Conservation (phyloP, 2,113 vertebrate genomes). For the Boleophthalmus pectinirostris region DNA sequence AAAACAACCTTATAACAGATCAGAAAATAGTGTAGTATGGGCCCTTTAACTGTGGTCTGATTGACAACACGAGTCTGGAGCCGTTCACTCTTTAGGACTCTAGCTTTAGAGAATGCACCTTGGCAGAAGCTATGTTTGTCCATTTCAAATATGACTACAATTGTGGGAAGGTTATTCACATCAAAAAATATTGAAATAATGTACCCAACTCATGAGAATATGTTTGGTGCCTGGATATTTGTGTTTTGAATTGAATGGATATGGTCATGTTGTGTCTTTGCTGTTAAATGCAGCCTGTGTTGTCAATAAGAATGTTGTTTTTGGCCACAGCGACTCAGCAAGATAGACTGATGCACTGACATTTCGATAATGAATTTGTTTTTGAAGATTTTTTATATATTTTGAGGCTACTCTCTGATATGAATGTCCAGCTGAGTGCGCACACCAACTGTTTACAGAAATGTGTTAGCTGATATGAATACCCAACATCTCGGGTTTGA, state of each 20-base stretch:
- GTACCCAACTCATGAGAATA: background rate
- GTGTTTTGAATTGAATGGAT: background rate
- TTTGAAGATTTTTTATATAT: background rate
- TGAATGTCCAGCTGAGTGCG: background rate
- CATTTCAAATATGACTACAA: too few relatives aligned
- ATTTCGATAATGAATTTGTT: constrained; percentile 28
- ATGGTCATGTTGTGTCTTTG: background rate
- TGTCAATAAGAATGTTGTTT: background rate
- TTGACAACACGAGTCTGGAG: background rate
- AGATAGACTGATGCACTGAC: background rate
- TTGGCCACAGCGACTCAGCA: background rate
- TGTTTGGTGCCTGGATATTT: background rate
- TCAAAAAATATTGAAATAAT: background rate
- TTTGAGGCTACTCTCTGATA: background rate
- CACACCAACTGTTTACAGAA: background rate
- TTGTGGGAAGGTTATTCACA: background rate
- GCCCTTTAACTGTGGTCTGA: constrained; percentile 1
- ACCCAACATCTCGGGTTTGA: background rate
- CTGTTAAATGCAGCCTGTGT: background rate
- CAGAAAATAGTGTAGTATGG: too few relatives aligned
- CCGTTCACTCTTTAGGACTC: too few relatives aligned
- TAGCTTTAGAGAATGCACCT: too few relatives aligned
- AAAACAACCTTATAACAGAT: too few relatives aligned
- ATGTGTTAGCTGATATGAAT: constrained; percentile 48
- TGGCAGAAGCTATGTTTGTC: too few relatives aligned